phyloP scores from a whole-genome alignment of 2,797 vertebrate genomes.

The Telmatherina bonti region DNA sequence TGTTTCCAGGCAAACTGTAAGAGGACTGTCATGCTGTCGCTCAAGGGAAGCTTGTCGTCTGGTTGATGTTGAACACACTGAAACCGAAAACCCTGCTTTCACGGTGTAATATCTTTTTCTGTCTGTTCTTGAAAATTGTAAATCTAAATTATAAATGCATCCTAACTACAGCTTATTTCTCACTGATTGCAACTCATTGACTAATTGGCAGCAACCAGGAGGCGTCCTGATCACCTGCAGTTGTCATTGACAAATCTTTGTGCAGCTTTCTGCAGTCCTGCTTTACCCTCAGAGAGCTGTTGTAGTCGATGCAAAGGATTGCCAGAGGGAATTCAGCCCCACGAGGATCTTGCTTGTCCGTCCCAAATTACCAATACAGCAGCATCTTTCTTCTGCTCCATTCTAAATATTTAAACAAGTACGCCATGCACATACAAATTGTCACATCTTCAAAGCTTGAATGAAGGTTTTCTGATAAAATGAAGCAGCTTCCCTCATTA shows the following conservation, averaged over 20 bases:
- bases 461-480: slow-evolving; percentile 25
- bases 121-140: background rate
- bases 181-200: slow-evolving; percentile 11
- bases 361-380: slow-evolving; percentile 43
- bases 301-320: slow-evolving; percentile 20
- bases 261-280: slow-evolving; percentile 21
- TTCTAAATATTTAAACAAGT: slow-evolving; percentile 17
- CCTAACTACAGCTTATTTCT: background rate
- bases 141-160: slow-evolving; percentile 1
- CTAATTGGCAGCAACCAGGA: slow-evolving; percentile 16
- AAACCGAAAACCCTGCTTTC: slow-evolving; percentile 20
- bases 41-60: background rate
- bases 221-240: slow-evolving; percentile 22
- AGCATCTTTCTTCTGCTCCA: slow-evolving; percentile 3
- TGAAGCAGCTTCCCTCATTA: slow-evolving; percentile 49
- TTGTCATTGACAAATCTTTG: slow-evolving; percentile 54
- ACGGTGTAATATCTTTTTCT: slow-evolving; percentile 1
- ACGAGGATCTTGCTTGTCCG: slow-evolving; percentile 20
- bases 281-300: slow-evolving; percentile 5
- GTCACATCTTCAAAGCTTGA: slow-evolving; percentile 45
- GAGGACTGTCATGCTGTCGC: slow-evolving; percentile 5
- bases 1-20: background rate
- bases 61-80: background rate
- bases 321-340: slow-evolving; percentile 40
- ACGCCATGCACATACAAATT: slow-evolving; percentile 56